Conservation (phyloP, 2,113 vertebrate species). For the Spea bombifrons region DNA sequence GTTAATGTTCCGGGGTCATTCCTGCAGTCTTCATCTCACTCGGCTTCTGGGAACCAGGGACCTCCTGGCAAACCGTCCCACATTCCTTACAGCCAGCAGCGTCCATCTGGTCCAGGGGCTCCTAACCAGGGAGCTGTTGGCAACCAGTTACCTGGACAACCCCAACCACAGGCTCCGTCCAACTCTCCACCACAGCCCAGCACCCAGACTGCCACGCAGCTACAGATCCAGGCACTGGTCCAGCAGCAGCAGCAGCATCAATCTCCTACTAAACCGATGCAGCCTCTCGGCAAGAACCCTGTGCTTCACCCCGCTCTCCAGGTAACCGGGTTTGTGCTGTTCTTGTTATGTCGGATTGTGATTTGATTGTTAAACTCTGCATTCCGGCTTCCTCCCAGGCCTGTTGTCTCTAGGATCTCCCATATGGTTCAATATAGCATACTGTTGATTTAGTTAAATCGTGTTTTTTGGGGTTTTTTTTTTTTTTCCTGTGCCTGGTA, state of each 20-base stretch:
- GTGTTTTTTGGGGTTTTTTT: neutral
- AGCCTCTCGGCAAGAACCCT: slow-evolving; percentile 86
- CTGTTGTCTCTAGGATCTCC: too few species aligned
- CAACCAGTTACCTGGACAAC: slow-evolving; percentile 71
- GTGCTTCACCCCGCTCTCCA: slow-evolving; percentile 87
- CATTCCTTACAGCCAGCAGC: slow-evolving; percentile 98
- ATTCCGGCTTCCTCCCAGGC: too few species aligned
- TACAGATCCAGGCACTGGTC: slow-evolving; percentile 81
- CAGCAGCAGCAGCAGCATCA: slow-evolving; percentile 71
- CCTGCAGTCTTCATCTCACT: slow-evolving; percentile 83
- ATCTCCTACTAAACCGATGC: slow-evolving; percentile 83
- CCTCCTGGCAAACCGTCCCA: slow-evolving; percentile 91
- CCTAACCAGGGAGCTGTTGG: slow-evolving; percentile 81
- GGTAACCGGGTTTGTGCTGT: slow-evolving; percentile 71
- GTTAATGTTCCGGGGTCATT: slow-evolving; percentile 89
- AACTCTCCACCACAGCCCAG: slow-evolving; percentile 76
- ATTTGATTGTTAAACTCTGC: too few species aligned
- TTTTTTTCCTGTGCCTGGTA: neutral
- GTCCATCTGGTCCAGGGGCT: slow-evolving; percentile 88
- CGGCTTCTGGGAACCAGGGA: slow-evolving; percentile 79
- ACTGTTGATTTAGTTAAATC: too few species aligned
- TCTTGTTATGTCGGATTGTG: neutral
- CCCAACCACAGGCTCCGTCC: slow-evolving; percentile 64
- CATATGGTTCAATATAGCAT: too few species aligned
- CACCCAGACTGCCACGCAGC: slow-evolving; percentile 79